These are phyloP conservation scores for Pogona vitticeps DNA, from an alignment of 2,113 vertebrate species.

Conservation along the genomic window DNA sequence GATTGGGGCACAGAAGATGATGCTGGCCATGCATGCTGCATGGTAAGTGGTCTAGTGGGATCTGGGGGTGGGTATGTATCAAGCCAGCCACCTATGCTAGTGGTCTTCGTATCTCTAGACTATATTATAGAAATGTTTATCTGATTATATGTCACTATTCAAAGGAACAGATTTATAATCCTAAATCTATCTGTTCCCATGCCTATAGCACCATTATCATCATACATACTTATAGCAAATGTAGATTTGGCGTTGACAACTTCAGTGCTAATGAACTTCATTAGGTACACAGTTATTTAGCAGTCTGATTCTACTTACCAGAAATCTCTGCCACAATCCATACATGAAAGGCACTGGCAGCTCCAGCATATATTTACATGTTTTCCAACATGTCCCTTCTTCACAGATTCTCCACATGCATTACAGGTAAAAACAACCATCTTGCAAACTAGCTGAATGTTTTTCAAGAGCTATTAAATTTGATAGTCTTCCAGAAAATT, in stretches of 20 bases:
- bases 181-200: background rate
- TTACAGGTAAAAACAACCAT: constrained; percentile 97
- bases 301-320: constrained; percentile 75
- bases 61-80: no score
- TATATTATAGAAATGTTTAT: no score
- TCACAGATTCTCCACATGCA: constrained; percentile 91
- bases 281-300: background rate
- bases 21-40: no score
- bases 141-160: no score
- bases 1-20: no score
- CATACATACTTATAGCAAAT: background rate
- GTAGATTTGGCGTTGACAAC: background rate
- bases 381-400: constrained; percentile 93
- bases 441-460: background rate
- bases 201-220: background rate
- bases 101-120: no score
- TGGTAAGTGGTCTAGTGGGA: no score
- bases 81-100: no score
- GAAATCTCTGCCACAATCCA: constrained; percentile 96
- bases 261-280: background rate
- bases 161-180: background rate
- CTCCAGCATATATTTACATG: constrained; percentile 83
- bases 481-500: background rate
- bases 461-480: background rate
- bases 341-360: constrained; percentile 89